These are phyloP conservation scores for Pao palembangensis DNA, from an alignment of 2,113 vertebrate genomes.

Conservation along the genomic window DNA sequence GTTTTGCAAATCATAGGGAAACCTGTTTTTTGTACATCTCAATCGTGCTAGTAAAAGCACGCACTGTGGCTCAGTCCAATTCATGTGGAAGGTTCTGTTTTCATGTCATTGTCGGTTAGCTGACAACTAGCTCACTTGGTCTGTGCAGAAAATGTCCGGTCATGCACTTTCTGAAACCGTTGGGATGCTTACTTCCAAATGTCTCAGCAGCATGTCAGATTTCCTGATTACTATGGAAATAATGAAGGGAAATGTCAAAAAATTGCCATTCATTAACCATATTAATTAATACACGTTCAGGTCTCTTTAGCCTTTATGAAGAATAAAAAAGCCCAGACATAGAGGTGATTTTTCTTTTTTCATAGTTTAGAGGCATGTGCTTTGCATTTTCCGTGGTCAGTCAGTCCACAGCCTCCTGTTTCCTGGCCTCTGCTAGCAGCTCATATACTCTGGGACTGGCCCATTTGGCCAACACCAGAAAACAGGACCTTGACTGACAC, in stretches of 20 bases:
- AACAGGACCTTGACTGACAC: constrained; percentile 64
- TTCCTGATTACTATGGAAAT: too few relatives aligned
- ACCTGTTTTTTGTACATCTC: constrained; percentile 20
- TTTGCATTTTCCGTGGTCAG: constrained; percentile 44
- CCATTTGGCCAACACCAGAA: constrained; percentile 51
- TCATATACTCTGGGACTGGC: constrained; percentile 41
- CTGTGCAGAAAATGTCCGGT: too few relatives aligned
- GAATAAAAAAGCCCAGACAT: constrained; percentile 16
- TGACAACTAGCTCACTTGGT: too few relatives aligned
- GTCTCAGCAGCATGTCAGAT: too few relatives aligned
- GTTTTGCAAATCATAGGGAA: constrained; percentile 24
- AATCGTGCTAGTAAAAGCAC: background rate
- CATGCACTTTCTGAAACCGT: too few relatives aligned
- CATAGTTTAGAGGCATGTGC: constrained; percentile 32
- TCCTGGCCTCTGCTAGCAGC: constrained; percentile 49
- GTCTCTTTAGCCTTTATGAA: constrained; percentile 20
- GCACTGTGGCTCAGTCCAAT: too few relatives aligned
- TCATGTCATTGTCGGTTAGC: too few relatives aligned
- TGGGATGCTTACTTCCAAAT: too few relatives aligned
- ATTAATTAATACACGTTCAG: background rate
- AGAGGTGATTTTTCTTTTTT: constrained; percentile 19
- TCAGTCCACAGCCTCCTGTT: constrained; percentile 45
- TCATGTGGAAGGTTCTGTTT: too few relatives aligned
- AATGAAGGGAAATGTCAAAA: too few relatives aligned
- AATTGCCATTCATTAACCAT: too few relatives aligned